A percentile compares a stretch with the other conserved stretches of the same genome.
phyloP scores from a whole-genome alignment of 2,113 vertebrate species.

The Procavia capensis region DNA sequence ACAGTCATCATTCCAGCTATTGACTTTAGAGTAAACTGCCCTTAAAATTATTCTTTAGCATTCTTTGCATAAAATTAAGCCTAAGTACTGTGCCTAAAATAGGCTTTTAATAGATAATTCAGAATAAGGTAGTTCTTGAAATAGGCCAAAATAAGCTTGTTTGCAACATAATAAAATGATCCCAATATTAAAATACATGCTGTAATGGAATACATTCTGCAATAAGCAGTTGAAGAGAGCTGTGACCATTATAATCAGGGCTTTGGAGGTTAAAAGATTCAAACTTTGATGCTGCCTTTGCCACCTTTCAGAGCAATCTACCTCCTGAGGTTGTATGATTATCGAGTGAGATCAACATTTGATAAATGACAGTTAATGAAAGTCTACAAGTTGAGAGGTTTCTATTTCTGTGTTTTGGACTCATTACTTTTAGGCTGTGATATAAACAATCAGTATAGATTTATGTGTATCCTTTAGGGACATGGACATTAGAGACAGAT shows the following conservation, averaged over 20 bases:
- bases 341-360: slow-evolving; percentile 13
- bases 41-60: slow-evolving; percentile 8
- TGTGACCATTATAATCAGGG: not conserved
- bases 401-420: not conserved
- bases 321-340: not conserved
- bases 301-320: not conserved
- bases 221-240: slow-evolving; percentile 8
- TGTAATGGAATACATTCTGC: not conserved
- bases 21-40: not conserved
- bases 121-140: slow-evolving; percentile 29
- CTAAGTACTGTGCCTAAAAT: slow-evolving; percentile 20
- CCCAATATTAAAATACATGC: not conserved
- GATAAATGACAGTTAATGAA: slow-evolving; percentile 29
- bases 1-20: not conserved
- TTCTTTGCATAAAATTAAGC: not conserved
- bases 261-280: not conserved
- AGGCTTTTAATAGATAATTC: slow-evolving; percentile 28
- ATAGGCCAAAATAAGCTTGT: slow-evolving; percentile 21
- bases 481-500: not conserved
- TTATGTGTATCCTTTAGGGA: not conserved
- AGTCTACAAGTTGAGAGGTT: not conserved
- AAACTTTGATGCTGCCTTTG: not conserved
- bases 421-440: not conserved
- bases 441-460: not conserved
- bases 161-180: not conserved